Evolutionary conservation across 2,797 vertebrate species (phyloP), one percentile per base, ranked within the genome.

Genomic region (Xenopus petersii): DNA sequence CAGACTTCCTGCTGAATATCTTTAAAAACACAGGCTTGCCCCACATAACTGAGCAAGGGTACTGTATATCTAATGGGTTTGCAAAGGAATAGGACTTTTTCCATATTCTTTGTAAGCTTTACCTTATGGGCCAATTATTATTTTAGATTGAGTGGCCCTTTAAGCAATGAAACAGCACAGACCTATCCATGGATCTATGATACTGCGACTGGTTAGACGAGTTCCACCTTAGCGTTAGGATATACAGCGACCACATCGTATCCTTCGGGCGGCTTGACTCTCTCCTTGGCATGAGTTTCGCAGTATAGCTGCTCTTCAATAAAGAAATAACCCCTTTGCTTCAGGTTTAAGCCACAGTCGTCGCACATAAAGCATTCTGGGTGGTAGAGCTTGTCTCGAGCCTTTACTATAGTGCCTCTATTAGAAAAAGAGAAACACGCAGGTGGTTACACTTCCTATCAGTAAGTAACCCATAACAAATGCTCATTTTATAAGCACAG

Each of bases 231-330:
- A 42, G 96, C 95, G 60, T 98, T 99, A 24, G 97, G 97, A 83
- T 98, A 99, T 74, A 98, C 97, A 0, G 97, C 97, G n/a, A 99
- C 97, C 7, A 99, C 95, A 10, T 98, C 97, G 12, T 99, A 99
- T 54, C 97, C 97, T 86, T 99, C 97, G 0, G 97, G 97, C 0
- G 97, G 94, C 81, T 98, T 95, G 36, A 99, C 97, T 1, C 96
- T 93, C 0, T 94, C 95, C 90, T 93, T 98, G 75, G 97, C 97
- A 0, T 98, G 96, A 0, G 88, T 95, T 93, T 99, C 97, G n/a
- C 97, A 99, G 88, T 97, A 99, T 66, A 99, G 94, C 83, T 89
- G 94, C 74, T 98, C 97, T 55, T 98, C 95, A 10, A 99, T 94
- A 89, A 98, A 99, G 90, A 99, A 98, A 86, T 99, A 99, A 1